phyloP scores from a whole-genome alignment of 2,888 invertebrate species.

The Lasioglossum calceatum region DNA sequence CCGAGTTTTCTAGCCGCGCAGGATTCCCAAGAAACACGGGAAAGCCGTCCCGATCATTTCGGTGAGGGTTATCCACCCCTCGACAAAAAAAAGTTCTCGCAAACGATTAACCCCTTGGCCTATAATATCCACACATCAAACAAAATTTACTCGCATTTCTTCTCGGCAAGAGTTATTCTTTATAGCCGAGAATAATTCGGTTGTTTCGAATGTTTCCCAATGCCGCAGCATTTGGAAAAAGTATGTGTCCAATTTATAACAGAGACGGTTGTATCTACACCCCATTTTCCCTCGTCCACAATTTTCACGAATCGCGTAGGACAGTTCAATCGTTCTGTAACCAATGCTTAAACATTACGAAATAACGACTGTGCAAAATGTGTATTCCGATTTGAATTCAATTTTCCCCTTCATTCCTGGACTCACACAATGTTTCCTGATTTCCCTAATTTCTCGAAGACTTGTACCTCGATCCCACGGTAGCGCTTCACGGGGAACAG shows the following conservation, averaged over 20 bases:
- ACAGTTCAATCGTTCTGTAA: background rate
- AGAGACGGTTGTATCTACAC: background rate
- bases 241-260: too few species aligned
- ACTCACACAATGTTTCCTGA: background rate
- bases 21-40: background rate
- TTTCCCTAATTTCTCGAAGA: background rate
- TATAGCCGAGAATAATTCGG: background rate
- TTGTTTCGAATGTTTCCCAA: background rate
- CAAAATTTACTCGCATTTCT: background rate
- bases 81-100: background rate
- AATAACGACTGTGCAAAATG: too few species aligned
- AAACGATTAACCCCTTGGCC: background rate
- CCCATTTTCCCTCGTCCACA: background rate
- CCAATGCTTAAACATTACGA: background rate
- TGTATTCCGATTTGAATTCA: too few species aligned
- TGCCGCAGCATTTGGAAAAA: background rate
- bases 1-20: constrained; percentile 20
- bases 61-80: background rate
- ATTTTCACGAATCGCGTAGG: background rate
- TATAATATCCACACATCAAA: background rate
- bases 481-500: background rate
- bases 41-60: constrained; percentile 3
- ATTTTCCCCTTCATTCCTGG: too few species aligned
- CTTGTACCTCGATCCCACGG: background rate
- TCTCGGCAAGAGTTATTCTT: background rate